Evolutionary conservation across 2,113 vertebrate genomes (phyloP).

Genomic region (Antechinus stuartii): DNA sequence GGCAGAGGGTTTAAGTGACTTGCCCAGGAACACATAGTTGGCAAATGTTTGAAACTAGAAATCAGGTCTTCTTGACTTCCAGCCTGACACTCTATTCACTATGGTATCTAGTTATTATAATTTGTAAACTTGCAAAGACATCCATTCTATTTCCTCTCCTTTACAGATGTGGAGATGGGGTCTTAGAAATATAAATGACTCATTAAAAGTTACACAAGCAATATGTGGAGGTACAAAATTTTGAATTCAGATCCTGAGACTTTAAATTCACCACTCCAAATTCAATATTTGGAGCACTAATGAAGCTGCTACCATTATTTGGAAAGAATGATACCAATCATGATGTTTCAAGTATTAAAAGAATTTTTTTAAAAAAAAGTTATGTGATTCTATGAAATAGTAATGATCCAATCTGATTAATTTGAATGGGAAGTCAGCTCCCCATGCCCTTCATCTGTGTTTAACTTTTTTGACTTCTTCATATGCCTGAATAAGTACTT

Average conservation of each 20-base stretch:
- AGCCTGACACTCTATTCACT: neutral
- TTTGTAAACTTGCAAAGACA: neutral
- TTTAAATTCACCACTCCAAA: neutral
- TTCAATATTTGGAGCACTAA: neutral
- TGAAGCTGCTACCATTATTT: neutral
- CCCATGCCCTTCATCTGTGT: neutral
- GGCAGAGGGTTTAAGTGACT: neutral
- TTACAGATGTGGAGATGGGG: neutral
- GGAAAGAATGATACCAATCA: neutral
- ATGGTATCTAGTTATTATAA: neutral
- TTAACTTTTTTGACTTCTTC: neutral
- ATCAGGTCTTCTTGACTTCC: neutral
- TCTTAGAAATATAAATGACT: neutral
- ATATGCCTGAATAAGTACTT: neutral
- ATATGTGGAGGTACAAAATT: neutral
- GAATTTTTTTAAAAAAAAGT: neutral
- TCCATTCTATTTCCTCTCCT: neutral
- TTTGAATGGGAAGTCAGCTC: conserved; percentile 35
- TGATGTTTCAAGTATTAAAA: neutral
- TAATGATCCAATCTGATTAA: neutral
- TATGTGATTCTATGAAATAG: neutral
- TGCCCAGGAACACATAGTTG: neutral
- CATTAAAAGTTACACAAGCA: neutral
- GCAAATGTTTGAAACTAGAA: neutral
- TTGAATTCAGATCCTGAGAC: neutral